phyloP scores from a whole-genome alignment of 2,888 invertebrate genomes.

The Rhyacophila evoluta region DNA sequence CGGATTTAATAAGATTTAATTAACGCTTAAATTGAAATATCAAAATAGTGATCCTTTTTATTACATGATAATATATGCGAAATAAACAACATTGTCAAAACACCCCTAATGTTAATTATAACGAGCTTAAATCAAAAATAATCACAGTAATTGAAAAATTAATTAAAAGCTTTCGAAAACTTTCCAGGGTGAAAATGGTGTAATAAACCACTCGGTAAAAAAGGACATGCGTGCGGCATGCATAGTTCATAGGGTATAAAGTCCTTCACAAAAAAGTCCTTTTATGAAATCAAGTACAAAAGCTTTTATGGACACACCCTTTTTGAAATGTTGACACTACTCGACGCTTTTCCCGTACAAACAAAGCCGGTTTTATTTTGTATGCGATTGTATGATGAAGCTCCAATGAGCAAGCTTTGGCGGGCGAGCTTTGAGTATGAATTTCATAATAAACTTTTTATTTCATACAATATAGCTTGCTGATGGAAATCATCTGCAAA shows the following conservation, averaged over 20 bases:
- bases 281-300: background rate
- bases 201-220: background rate
- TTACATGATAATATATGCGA: too few relatives aligned
- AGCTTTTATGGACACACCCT: slow-evolving; percentile 12
- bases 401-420: background rate
- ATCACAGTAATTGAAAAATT: too few relatives aligned
- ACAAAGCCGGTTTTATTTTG: background rate
- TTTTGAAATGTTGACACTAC: background rate
- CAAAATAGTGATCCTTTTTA: too few relatives aligned
- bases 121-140: too few relatives aligned
- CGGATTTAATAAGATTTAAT: too few relatives aligned
- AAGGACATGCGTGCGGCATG: background rate
- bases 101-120: too few relatives aligned
- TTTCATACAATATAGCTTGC: too few relatives aligned
- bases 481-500: too few relatives aligned
- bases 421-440: background rate
- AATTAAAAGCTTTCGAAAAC: background rate
- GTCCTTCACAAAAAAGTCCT: background rate
- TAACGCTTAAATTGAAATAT: too few relatives aligned
- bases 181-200: background rate
- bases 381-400: background rate
- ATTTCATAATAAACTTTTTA: too few relatives aligned
- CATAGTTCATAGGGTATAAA: background rate
- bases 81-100: too few relatives aligned
- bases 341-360: background rate